Conservation (phyloP, 2,113 vertebrate genomes). For the Candoia aspera region DNA sequence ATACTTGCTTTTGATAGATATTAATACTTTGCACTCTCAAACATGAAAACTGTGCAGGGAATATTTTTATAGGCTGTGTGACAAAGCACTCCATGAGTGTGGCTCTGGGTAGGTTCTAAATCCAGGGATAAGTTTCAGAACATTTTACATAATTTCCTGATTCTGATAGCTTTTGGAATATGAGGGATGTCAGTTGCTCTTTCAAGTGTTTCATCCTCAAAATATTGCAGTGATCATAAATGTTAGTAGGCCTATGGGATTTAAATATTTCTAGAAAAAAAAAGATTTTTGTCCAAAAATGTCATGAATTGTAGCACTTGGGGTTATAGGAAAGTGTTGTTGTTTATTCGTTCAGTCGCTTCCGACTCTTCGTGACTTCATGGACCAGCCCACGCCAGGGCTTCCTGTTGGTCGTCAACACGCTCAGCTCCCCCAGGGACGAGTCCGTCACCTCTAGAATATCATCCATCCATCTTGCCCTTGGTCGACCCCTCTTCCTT, state of each 20-base stretch:
- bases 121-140: not conserved
- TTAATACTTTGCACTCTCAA: not conserved
- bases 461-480: no score
- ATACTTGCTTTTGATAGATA: not conserved
- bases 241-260: not conserved
- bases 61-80: conserved; percentile 10
- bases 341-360: no score
- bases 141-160: conserved; percentile 6
- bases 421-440: no score
- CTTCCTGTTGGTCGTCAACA: no score
- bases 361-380: no score
- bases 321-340: conserved; percentile 9
- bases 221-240: not conserved
- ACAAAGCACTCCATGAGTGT: not conserved
- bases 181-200: conserved; percentile 15
- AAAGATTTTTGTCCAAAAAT: not conserved
- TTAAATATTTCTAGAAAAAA: not conserved
- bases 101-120: not conserved
- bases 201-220: conserved; percentile 8
- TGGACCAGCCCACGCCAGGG: no score
- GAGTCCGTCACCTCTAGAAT: no score
- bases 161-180: conserved; percentile 20
- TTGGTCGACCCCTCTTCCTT: no score
- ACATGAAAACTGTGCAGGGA: not conserved
- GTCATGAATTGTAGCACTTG: conserved; percentile 11